Percentiles rank a stretch among this genome's conserved stretches.
phyloP scores from a whole-genome alignment of 2,113 vertebrate genomes.

The Ivindomyrus marchei region DNA sequence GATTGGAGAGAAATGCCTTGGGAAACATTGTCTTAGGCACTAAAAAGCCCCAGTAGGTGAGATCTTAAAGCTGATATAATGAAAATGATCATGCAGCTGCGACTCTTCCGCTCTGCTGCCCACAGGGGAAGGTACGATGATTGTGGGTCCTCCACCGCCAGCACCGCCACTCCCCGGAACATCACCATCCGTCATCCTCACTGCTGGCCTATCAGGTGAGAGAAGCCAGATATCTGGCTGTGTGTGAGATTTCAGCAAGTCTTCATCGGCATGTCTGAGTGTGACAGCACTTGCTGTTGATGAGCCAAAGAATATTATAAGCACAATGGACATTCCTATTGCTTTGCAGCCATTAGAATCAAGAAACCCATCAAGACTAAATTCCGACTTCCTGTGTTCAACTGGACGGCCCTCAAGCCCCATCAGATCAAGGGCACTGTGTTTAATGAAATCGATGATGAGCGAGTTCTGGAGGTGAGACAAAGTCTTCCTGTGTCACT shows the following conservation, averaged over 20 bases:
- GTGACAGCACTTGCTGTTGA: neutral
- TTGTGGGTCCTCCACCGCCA: slow-evolving; percentile 54
- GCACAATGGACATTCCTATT: neutral
- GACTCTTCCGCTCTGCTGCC: slow-evolving; percentile 11
- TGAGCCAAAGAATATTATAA: neutral
- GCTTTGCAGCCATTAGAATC: slow-evolving; percentile 82
- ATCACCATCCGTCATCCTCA: slow-evolving; percentile 82
- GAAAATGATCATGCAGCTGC: neutral
- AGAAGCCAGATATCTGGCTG: neutral
- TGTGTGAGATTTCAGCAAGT: neutral
- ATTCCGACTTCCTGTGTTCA: slow-evolving; percentile 92
- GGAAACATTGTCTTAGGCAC: neutral
- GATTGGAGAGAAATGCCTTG: neutral
- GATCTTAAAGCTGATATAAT: neutral
- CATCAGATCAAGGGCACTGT: slow-evolving; percentile 97
- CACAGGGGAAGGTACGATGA: slow-evolving; percentile 55
- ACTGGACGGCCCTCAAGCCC: slow-evolving; percentile 94
- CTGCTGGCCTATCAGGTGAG: slow-evolving; percentile 81
- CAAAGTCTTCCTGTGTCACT: neutral
- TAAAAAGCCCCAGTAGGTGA: neutral
- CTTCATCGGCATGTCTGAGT: neutral
- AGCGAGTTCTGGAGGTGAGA: slow-evolving; percentile 84
- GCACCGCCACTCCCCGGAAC: slow-evolving; percentile 76
- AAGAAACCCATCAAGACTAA: slow-evolving; percentile 98
- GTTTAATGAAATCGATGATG: slow-evolving; percentile 94